Evolutionary conservation across 2,113 vertebrate genomes (phyloP), one percentile per base, ranked within the genome.

Genomic region (Okapia johnstoni): DNA sequence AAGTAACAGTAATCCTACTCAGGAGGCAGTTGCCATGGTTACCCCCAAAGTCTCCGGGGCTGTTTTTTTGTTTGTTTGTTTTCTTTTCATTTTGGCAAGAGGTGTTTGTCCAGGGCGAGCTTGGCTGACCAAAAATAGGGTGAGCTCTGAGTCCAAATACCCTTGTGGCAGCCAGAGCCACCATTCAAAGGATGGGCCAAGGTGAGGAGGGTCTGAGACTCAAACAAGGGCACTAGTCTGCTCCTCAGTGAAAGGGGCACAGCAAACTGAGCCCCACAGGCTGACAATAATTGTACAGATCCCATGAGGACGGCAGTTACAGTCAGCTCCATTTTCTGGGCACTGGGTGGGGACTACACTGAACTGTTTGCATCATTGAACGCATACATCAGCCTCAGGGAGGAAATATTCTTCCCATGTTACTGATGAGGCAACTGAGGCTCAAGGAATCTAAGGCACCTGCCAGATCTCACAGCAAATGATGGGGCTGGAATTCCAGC

Each of bases 11-110:
- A 90, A 96, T 93, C 91, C 91, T 48, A 54, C 48, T 91, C 73
- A 7, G 58, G 93, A 96, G 73, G 57, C 88, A 66, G 96, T 98
- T 98, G 77, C 94, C 93, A 92, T 97, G 97, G 97, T 98, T 94
- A 97, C 95, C 26, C 40, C 50, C 66, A 14, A 73, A 63, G 60
- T 97, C 97, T 90, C 50, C 2, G 6, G 85, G 76, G 58, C 55
- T 66, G 46, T 79, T 92, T 87, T 94, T 96, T 73, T 25, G 50
- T 5, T 52, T 60, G 40, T 63, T 33, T 15, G 6, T 7, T 33
- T 15, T 33, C 0, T 63, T 63, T 36, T 36, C 43, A 94, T 70
- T 88, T 96, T 90, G 95, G 83, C 21, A 57, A 90, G 88, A 79
- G 80, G 73, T 58, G 85, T 40, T 86, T 89, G 92, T 54, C 77